These are phyloP conservation scores for Therioaphis trifolii DNA, from an alignment of 2,888 invertebrate genomes.

Conservation along the genomic window DNA sequence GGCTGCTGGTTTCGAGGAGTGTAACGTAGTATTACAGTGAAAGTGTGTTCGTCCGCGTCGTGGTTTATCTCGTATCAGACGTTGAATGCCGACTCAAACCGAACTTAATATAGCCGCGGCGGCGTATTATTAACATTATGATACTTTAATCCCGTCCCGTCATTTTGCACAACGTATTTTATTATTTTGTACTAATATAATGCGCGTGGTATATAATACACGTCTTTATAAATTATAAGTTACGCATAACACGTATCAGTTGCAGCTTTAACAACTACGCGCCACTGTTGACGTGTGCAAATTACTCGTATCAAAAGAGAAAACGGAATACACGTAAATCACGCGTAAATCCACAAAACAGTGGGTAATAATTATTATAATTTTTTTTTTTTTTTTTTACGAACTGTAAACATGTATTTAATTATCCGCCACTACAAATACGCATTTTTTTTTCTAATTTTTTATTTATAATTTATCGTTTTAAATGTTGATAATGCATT, in stretches of 20 bases:
- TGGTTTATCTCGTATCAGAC: not conserved
- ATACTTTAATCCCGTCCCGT: slow-evolving; percentile 37
- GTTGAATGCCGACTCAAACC: slow-evolving; percentile 18
- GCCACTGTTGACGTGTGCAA: slow-evolving; percentile 9
- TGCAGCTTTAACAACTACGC: slow-evolving; percentile 7
- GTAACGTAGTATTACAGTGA: not conserved
- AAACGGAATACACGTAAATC: slow-evolving; percentile 5
- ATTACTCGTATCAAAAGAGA: not conserved
- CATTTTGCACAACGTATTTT: slow-evolving; percentile 16
- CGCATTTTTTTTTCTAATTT: no score
- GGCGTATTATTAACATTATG: slow-evolving; percentile 16
- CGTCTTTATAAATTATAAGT: slow-evolving; percentile 25
- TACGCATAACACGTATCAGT: slow-evolving; percentile 22
- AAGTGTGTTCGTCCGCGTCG: not conserved
- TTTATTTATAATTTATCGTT: no score
- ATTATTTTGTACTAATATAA: slow-evolving; percentile 23
- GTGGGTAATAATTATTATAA: not conserved
- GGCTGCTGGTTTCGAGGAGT: slow-evolving; percentile 30
- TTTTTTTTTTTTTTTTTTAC: not conserved
- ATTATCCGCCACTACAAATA: no score
- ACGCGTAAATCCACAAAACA: not conserved
- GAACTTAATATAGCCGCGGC: slow-evolving; percentile 4
- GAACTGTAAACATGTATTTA: not conserved
- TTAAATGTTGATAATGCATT: no score
- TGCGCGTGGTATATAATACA: slow-evolving; percentile 4